Conservation (phyloP, 2,888 invertebrate genomes). For the Leptura quadrifasciata region DNA sequence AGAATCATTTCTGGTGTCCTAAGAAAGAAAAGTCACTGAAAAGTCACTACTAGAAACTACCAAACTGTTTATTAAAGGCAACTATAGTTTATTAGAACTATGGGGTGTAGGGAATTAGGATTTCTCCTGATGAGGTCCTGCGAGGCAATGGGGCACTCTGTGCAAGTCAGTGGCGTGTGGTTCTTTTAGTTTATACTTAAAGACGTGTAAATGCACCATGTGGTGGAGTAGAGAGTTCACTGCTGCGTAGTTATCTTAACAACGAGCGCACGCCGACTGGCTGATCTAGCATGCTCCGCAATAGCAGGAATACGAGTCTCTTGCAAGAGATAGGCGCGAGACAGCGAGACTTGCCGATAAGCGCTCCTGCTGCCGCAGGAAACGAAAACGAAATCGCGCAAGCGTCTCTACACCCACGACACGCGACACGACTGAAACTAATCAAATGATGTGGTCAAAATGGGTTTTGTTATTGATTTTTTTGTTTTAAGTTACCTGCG, state of each 20-base stretch:
- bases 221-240: slow-evolving; percentile 63
- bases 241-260: slow-evolving; percentile 67
- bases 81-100: slow-evolving; percentile 16
- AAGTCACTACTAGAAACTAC: slow-evolving; percentile 41
- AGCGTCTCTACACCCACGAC: slow-evolving; percentile 71
- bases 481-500: slow-evolving; percentile 34
- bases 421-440: slow-evolving; percentile 65
- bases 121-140: slow-evolving; percentile 20
- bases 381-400: slow-evolving; percentile 64
- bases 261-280: slow-evolving; percentile 71
- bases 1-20: neutral
- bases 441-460: slow-evolving; percentile 54
- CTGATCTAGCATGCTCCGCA: slow-evolving; percentile 34
- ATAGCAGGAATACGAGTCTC: slow-evolving; percentile 35
- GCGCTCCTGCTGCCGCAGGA: slow-evolving; percentile 44
- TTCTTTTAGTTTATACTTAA: slow-evolving; percentile 38
- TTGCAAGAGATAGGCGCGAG: slow-evolving; percentile 50
- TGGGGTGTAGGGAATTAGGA: slow-evolving; percentile 23
- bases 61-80: slow-evolving; percentile 23
- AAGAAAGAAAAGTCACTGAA: slow-evolving; percentile 30
- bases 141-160: slow-evolving; percentile 47
- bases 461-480: slow-evolving; percentile 44
- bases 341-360: slow-evolving; percentile 44
- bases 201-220: slow-evolving; percentile 62
- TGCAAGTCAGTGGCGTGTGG: slow-evolving; percentile 32